Percentiles rank a stretch among this genome's conserved stretches.
Conservation (phyloP, 2,797 vertebrate genomes). For the Lepilemur ruficaudatus region DNA sequence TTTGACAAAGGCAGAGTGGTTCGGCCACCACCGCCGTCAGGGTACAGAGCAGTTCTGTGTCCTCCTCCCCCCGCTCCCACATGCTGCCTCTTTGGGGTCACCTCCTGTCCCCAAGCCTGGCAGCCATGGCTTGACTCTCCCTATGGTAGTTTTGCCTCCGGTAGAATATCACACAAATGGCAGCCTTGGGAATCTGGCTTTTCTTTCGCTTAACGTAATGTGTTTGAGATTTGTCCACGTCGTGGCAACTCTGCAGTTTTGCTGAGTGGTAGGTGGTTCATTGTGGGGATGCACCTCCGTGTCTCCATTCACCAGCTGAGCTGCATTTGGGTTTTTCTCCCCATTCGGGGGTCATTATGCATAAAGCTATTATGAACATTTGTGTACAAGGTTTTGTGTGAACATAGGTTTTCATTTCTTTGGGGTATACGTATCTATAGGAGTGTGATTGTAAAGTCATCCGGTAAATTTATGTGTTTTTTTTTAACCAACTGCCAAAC, state of each 20-base stretch:
- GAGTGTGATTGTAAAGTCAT: background rate
- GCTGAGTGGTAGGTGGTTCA: background rate
- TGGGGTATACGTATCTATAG: background rate
- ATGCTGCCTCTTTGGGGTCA: background rate
- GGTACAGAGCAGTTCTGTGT: background rate
- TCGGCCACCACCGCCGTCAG: rapidly evolving
- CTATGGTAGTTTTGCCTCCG: background rate
- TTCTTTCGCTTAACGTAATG: background rate
- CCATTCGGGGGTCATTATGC: background rate
- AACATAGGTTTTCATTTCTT: background rate
- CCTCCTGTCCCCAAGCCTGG: too few relatives aligned
- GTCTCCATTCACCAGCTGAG: background rate
- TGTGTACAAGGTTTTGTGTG: background rate
- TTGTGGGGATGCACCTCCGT: background rate
- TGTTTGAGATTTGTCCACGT: background rate
- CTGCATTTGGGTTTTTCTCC: background rate
- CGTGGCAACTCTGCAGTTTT: background rate
- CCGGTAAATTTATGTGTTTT: background rate
- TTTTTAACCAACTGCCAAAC: background rate
- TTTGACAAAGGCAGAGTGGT: background rate
- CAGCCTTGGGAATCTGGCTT: background rate
- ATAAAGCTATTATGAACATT: background rate
- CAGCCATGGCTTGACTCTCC: background rate
- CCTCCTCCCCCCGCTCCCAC: background rate
- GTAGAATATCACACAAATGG: background rate